A percentile compares a stretch with the other conserved stretches of the same genome.
Evolutionary conservation across 2,797 vertebrate genomes (phyloP).

Genomic region (Enteromius unitaeniatus): DNA sequence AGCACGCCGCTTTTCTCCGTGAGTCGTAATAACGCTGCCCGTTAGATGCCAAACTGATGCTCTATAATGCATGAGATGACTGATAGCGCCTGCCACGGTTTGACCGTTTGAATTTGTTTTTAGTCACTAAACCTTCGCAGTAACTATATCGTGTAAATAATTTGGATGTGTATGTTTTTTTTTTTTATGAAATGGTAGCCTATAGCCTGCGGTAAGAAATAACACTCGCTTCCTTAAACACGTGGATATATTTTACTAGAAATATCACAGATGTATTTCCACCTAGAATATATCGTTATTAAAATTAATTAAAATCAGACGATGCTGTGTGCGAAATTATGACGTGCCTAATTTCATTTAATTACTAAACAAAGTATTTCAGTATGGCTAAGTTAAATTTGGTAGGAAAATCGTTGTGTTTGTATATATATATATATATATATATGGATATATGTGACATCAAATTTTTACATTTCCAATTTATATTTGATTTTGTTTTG

Average conservation of each 20-base stretch:
- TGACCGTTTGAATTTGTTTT: constrained; percentile 27
- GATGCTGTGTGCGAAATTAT: neutral
- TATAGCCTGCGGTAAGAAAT: neutral
- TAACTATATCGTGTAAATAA: neutral
- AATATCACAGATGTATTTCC: neutral
- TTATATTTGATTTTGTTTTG: neutral
- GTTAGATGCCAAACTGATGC: constrained; percentile 25
- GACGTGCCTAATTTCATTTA: neutral
- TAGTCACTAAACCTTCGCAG: neutral
- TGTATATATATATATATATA: neutral
- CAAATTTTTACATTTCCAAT: neutral
- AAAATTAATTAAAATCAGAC: neutral
- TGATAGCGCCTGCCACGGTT: constrained; percentile 21
- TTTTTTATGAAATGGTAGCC: neutral
- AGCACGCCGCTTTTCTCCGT: constrained; percentile 18
- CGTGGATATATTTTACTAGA: neutral
- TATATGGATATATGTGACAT: neutral
- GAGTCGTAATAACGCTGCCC: constrained; percentile 24
- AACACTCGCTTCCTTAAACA: neutral
- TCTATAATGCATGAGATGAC: constrained; percentile 39
- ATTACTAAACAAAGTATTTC: neutral
- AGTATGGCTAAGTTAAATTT: neutral
- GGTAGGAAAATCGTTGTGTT: neutral
- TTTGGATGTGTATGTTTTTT: neutral
- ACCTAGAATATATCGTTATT: neutral